Evolutionary conservation across 2,888 invertebrate species (phyloP), one percentile per base, ranked within the genome.

Genomic region (Orthosia gothica): DNA sequence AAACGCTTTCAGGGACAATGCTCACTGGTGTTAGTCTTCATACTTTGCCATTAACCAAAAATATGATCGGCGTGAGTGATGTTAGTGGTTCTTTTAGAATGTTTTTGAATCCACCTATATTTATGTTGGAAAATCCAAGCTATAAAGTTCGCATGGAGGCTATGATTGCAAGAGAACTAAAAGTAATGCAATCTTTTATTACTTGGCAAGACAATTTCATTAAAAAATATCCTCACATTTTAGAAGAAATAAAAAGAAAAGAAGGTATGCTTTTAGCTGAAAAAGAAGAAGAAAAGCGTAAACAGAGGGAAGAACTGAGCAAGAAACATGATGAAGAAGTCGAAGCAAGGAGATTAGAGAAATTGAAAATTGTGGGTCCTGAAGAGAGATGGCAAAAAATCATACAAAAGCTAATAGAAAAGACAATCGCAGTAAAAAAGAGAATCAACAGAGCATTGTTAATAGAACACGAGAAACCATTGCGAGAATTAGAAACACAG

Each of bases 1-100:
- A 98, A 90, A 97, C 97, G 74, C 93, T 98, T 23, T 98, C 98
- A 5, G 97, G 98, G 3, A 96, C 96, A 12, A 97, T 97, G 89
- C 95, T 98, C n/a, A 97, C 98, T 0, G 97, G 97, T 26, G 95
- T 98, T 23, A 97, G 97, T 55, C 95, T 97, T 64, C 98, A 98
- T 89, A 95, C 97, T 13, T 92, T 97, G 0, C 94, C 96, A 2
- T 87, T 97, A 23, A 94, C 96, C 4, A 97, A 97, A 84, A 97
- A 97, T 87, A 97, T 98, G 58, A 94, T 98, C 0, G 98, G 97
- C 12, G 97, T 98, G 45, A 97, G 97, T 66, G 98, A 98, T 88
- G 96, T 96, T 57, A 97, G 97, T 83, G 98, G 98, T 23, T 97
- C 97, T 3, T 97, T 98, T 67, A 96, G 97, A 84, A 97, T 98